These are phyloP conservation scores for Drosophila borborema DNA, from an alignment of 2,888 invertebrate species.

Conservation along the genomic window DNA sequence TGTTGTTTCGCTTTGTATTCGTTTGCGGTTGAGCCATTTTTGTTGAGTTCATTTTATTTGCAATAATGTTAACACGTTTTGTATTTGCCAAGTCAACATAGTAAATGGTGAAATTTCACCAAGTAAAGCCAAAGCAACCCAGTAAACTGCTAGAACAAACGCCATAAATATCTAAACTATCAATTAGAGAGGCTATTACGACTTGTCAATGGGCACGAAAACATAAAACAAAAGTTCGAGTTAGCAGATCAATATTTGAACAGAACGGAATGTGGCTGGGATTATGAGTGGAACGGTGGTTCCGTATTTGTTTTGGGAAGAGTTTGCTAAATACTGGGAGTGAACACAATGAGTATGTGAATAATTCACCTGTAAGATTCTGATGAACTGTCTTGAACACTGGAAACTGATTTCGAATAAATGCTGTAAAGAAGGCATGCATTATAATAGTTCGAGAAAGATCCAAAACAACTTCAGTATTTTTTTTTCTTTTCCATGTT, in stretches of 20 bases:
- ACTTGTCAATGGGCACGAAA: constrained; percentile 32
- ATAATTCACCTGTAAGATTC: constrained; percentile 34
- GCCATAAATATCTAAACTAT: constrained; percentile 44
- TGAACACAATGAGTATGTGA: background rate
- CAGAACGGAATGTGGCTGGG: constrained; percentile 24
- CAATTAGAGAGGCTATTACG: constrained; percentile 48
- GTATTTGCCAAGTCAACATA: constrained; percentile 35
- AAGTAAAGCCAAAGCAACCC: constrained; percentile 35
- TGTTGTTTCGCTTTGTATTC: constrained; percentile 28
- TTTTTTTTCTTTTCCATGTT: background rate
- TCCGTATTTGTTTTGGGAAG: constrained; percentile 26
- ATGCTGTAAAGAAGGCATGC: constrained; percentile 40
- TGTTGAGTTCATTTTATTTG: constrained; percentile 56
- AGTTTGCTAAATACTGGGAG: constrained; percentile 22
- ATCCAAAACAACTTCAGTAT: background rate
- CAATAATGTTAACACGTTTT: constrained; percentile 59
- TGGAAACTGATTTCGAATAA: constrained; percentile 3
- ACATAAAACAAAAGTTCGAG: constrained; percentile 13
- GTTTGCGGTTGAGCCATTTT: constrained; percentile 33
- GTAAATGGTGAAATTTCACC: constrained; percentile 58
- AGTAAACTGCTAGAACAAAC: constrained; percentile 43
- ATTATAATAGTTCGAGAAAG: constrained; percentile 6
- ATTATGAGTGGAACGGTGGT: background rate
- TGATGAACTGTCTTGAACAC: background rate
- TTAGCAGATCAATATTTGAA: constrained; percentile 36